Base-by-base conservation (phyloP, 2,888 invertebrate genomes). In the Pristionchus fissidentatus region DNA sequence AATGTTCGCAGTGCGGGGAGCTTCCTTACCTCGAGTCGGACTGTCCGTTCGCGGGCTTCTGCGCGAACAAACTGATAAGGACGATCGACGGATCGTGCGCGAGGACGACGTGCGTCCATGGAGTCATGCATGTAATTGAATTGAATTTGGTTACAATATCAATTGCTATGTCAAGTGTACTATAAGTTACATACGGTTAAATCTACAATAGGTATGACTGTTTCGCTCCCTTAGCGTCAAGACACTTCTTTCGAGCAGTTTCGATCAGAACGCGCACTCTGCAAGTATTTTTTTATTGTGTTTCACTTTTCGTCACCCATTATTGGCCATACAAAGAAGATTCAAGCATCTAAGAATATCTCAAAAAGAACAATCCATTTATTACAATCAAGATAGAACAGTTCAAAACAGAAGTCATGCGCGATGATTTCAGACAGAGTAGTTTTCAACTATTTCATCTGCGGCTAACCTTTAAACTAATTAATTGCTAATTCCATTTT, bases 1-100 rank as follows among this genome's bases (percentile, higher is more conserved):
- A 81, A 26, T 81, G 81, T 22, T 81, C 81, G 10, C 81, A 81
- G 35, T 81, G 81, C 49, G 62, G 49, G 1, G 81, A 81, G 43
- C 62, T 81, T 5, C 81, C 81, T 19, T 81, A 81, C 66, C 66
- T 81, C 22, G 26, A 26, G 3, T 22, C 32, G 10, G 81, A 81
- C 66, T 81, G 81, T 66, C 81, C 81, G 0, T 81, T 81, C 49
- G 10, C 62, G 13, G 81, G 81, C 1, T 81, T 81, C 81, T 81
- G 81, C n/a, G 46, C 62, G 62, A 81, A 81, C 32, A 22, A 26
- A 81, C 66, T 81, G 22, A 41, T 66, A 3, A 10, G 66, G 46
- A 26, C 32, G 10, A 66, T 81, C 46, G 81, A 81, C n/a, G 81
- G 81, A n/a, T 66, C 81, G 29, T 81, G 81, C 22, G 66, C 81